Evolutionary conservation across 2,888 invertebrate genomes (phyloP).

Genomic region (Diachrysia chrysitis): DNA sequence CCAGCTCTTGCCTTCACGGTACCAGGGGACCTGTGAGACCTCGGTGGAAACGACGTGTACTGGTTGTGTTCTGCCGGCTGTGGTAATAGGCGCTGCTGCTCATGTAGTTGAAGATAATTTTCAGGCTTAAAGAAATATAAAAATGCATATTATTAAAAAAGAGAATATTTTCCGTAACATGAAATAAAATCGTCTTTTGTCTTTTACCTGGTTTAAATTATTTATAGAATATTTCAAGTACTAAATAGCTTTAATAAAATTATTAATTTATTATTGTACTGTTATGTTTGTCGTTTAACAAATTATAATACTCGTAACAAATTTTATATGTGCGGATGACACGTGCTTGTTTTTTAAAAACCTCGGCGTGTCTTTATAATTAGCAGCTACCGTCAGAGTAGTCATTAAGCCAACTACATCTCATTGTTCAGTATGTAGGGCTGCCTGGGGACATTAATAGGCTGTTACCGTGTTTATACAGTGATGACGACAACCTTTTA

Average conservation of each 20-base stretch:
- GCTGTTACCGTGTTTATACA: conserved; percentile 27
- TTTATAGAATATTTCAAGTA: background rate
- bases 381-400: conserved; percentile 25
- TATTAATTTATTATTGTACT: conserved; percentile 4
- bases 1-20: conserved; percentile 82
- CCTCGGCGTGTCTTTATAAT: conserved; percentile 28
- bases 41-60: conserved; percentile 85
- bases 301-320: conserved; percentile 26
- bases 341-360: conserved; percentile 28
- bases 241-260: conserved; percentile 11
- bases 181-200: too few species aligned
- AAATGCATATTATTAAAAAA: background rate
- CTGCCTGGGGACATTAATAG: conserved; percentile 28
- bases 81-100: conserved; percentile 84
- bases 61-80: conserved; percentile 84
- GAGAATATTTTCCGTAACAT: too few species aligned
- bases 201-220: too few species aligned
- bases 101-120: conserved; percentile 86
- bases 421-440: conserved; percentile 38
- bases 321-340: conserved; percentile 23
- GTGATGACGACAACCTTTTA: conserved; percentile 19
- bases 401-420: conserved; percentile 41
- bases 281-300: conserved; percentile 20
- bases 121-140: conserved; percentile 71
- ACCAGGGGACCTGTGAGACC: conserved; percentile 74